These are phyloP conservation scores for Phaedon cochleariae DNA, from an alignment of 2,888 invertebrate species.

Conservation along the genomic window DNA sequence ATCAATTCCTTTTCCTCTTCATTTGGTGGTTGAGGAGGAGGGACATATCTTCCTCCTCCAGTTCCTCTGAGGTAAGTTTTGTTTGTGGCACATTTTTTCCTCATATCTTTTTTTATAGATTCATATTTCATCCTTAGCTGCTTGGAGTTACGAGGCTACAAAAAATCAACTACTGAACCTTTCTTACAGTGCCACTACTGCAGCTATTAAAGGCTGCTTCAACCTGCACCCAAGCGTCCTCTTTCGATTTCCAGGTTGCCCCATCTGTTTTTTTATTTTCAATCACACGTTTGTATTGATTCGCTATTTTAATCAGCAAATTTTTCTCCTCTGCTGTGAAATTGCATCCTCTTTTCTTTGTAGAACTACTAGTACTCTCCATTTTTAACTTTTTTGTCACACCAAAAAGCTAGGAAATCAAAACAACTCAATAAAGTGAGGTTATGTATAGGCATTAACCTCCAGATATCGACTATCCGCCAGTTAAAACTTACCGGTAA, in stretches of 20 bases:
- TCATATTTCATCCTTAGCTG: background rate
- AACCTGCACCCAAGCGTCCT: background rate
- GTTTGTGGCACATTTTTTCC: background rate
- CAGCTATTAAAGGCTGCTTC: background rate
- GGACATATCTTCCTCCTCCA: background rate
- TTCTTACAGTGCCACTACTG: background rate
- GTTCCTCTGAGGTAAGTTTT: background rate
- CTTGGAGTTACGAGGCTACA: background rate
- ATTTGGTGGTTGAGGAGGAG: background rate
- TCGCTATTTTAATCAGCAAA: background rate
- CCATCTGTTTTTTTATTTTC: slow-evolving; percentile 13
- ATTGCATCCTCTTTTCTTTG: slow-evolving; percentile 45
- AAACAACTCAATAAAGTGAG: too few relatives aligned
- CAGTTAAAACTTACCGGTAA: too few relatives aligned
- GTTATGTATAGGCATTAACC: too few relatives aligned
- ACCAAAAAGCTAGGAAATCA: too few relatives aligned
- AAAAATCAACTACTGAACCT: background rate
- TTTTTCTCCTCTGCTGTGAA: background rate
- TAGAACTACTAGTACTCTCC: too few relatives aligned
- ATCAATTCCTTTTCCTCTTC: background rate
- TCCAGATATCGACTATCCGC: too few relatives aligned
- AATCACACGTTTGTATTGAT: background rate
- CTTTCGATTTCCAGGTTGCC: slow-evolving; percentile 16
- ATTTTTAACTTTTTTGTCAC: too few relatives aligned
- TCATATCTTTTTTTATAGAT: background rate